Evolutionary conservation across 2,888 invertebrate genomes (phyloP).

Genomic region (Acanthosoma haemorrhoidale): DNA sequence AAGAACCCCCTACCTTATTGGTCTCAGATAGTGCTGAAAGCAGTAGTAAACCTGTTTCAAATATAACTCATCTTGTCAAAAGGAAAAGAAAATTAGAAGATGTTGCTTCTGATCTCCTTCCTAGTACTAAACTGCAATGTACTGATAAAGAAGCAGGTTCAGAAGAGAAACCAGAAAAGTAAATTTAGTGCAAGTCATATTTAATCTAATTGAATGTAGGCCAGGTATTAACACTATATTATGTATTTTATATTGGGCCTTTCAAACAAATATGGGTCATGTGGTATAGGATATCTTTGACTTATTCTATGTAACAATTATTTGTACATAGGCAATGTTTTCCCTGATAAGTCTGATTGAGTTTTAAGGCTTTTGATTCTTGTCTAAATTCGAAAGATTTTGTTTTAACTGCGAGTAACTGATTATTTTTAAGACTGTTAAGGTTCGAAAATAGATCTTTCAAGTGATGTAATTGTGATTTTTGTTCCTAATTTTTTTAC

Average conservation of each 20-base stretch:
- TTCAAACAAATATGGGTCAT: conserved; percentile 5
- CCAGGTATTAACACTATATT: not conserved
- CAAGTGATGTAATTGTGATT: conserved; percentile 21
- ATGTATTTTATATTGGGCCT: conserved; percentile 10
- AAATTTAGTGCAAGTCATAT: not conserved
- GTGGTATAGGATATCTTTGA: conserved; percentile 5
- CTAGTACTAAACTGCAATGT: conserved; percentile 25
- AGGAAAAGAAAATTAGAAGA: conserved; percentile 64
- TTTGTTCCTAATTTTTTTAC: conserved; percentile 25
- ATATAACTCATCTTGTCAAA: conserved; percentile 74
- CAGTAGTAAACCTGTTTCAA: conserved; percentile 58
- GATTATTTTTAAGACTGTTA: conserved; percentile 29
- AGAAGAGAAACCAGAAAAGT: conserved; percentile 1
- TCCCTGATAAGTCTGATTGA: conserved; percentile 18
- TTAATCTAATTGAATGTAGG: conserved; percentile 4
- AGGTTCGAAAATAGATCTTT: conserved; percentile 26
- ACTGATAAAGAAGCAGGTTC: not conserved
- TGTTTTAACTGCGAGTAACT: conserved; percentile 1
- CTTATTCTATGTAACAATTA: conserved; percentile 9
- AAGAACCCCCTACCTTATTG: conserved; percentile 37
- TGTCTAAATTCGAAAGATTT: conserved; percentile 17
- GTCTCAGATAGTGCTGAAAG: conserved; percentile 34
- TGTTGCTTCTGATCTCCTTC: conserved; percentile 40
- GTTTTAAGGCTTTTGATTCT: conserved; percentile 16
- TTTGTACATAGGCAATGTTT: not conserved